Evolutionary conservation across 30 jellyfish, hydroid and myxozoan genomes (phyloP).

Genomic region (Pseudorhiza aurosa): DNA sequence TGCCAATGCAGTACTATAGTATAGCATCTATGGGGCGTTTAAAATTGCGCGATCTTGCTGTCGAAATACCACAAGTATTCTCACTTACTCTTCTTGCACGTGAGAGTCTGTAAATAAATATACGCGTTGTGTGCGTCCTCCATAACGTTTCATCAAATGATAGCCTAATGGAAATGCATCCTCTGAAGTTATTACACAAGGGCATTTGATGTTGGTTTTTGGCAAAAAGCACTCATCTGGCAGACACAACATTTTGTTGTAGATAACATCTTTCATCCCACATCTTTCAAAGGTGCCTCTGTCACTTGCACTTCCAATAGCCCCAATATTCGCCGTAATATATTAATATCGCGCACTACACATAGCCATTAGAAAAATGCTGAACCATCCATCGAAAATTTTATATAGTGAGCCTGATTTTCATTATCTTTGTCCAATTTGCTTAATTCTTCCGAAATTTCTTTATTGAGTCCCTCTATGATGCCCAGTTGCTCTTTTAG

Average conservation of each 20-base stretch:
- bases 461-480: too few species aligned
- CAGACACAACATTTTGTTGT: background rate
- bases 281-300: conserved; percentile 36
- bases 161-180: conserved; percentile 75
- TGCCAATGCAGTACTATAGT: conserved; percentile 47
- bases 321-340: conserved; percentile 56
- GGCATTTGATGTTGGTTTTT: conserved; percentile 35
- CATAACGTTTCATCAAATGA: conserved; percentile 73
- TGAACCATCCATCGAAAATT: conserved; percentile 48
- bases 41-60: conserved; percentile 67
- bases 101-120: conserved; percentile 67
- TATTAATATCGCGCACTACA: conserved; percentile 59
- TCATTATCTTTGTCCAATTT: too few species aligned
- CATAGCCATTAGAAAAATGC: conserved; percentile 53
- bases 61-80: conserved; percentile 73
- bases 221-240: conserved; percentile 43
- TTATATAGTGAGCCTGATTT: conserved; percentile 45
- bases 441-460: too few species aligned
- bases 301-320: conserved; percentile 45
- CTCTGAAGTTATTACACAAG: conserved; percentile 67
- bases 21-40: conserved; percentile 73
- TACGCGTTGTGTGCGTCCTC: conserved; percentile 50
- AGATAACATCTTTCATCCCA: conserved; percentile 27
- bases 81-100: conserved; percentile 76
- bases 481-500: too few species aligned